Evolutionary conservation across 2,797 vertebrate genomes (phyloP).

Genomic region (Anomalospiza imberbis): DNA sequence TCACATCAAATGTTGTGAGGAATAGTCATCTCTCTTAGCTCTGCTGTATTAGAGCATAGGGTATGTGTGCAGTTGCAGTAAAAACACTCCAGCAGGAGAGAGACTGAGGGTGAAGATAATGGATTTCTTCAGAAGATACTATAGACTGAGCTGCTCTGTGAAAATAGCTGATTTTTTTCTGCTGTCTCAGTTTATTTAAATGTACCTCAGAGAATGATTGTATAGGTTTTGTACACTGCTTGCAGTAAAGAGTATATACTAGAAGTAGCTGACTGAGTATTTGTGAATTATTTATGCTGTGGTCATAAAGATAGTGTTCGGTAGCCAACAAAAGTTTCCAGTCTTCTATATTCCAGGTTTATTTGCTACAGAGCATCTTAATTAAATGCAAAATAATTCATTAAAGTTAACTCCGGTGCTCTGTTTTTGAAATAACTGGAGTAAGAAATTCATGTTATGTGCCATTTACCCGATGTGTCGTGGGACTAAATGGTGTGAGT

Average conservation of each 20-base stretch:
- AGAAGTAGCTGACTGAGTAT: not conserved
- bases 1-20: not conserved
- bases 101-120: not conserved
- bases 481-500: not conserved
- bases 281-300: conserved; percentile 49
- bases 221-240: not conserved
- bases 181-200: not conserved
- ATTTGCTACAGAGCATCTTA: not conserved
- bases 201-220: not conserved
- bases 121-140: not conserved
- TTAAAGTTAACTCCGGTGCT: not conserved
- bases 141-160: not conserved
- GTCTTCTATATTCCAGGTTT: not conserved
- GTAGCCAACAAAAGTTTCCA: conserved; percentile 7
- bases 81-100: not conserved
- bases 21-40: not conserved
- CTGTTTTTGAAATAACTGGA: not conserved
- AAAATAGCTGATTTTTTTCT: not conserved
- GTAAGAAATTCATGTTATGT: not conserved
- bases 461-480: not conserved
- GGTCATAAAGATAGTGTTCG: not conserved
- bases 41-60: not conserved
- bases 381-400: not conserved
- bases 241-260: not conserved
- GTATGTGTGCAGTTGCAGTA: not conserved